Evolutionary conservation across 2,797 vertebrate genomes (phyloP).

Genomic region (Rhinoraja longicauda): DNA sequence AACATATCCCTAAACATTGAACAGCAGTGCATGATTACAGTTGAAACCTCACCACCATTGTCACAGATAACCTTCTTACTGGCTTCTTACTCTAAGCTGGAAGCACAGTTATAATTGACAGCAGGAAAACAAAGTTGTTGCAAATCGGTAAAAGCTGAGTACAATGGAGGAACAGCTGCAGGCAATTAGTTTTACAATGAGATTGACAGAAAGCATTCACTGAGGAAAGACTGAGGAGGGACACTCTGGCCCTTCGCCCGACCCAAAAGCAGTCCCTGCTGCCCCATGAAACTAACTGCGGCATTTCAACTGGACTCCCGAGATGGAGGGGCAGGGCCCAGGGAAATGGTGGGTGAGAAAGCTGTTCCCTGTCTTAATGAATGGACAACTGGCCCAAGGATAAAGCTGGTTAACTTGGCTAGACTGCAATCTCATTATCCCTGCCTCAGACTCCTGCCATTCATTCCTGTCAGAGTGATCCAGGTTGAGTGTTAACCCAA

Average conservation of each 20-base stretch:
- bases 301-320: background rate
- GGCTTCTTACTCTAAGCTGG: background rate
- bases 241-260: background rate
- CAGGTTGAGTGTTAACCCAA: background rate
- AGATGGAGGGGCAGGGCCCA: too few species aligned
- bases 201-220: background rate
- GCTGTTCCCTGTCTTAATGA: background rate
- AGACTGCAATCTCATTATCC: background rate
- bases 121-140: background rate
- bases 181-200: background rate
- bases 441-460: background rate
- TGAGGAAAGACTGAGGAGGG: background rate
- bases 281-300: background rate
- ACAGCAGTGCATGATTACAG: background rate
- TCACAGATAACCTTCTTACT: background rate
- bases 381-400: background rate
- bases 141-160: background rate
- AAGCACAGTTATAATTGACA: background rate
- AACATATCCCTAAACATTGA: slow-evolving; percentile 24
- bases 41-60: background rate
- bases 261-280: background rate
- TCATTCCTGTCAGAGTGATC: background rate
- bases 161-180: background rate
- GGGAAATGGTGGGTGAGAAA: background rate
- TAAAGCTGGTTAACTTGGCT: background rate